phyloP scores from a whole-genome alignment of 1,140 invertebrate genomes.

The Bactericera cockerelli region DNA sequence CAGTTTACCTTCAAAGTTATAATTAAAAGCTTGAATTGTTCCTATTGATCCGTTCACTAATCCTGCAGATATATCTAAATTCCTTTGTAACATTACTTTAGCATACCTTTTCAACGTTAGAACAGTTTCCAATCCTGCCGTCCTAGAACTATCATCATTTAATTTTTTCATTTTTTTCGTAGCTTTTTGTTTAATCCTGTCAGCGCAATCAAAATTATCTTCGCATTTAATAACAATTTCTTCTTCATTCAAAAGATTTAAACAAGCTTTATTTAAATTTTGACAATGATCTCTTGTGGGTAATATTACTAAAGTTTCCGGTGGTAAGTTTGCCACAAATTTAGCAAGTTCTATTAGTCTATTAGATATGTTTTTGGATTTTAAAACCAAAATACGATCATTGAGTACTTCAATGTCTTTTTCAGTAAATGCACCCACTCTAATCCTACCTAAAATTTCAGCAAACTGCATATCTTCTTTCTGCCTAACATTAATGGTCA shows the following conservation, averaged over 20 bases:
- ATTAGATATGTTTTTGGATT: background rate
- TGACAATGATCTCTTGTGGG: constrained; percentile 8
- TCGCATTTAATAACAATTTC: background rate
- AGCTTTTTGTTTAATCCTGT: constrained; percentile 13
- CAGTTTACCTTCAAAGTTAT: constrained; percentile 20
- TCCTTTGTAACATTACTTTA: constrained; percentile 19
- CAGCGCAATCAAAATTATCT: constrained; percentile 9
- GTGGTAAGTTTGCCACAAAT: background rate
- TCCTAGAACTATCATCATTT: constrained; percentile 18
- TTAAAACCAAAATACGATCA: background rate
- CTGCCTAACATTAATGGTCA: constrained; percentile 13
- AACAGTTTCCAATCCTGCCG: background rate
- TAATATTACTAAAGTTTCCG: background rate
- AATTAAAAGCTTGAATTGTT: constrained; percentile 20
- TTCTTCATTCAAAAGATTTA: constrained; percentile 9
- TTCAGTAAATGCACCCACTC: constrained; percentile 8
- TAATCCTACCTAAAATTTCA: background rate
- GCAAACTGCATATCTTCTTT: constrained; percentile 10
- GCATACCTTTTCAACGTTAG: background rate
- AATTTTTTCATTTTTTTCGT: constrained; percentile 20
- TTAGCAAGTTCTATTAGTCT: constrained; percentile 7
- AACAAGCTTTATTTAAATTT: constrained; percentile 7
- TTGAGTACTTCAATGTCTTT: background rate
- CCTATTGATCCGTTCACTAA: constrained; percentile 20
- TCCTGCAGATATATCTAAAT: constrained; percentile 19